A percentile compares a stretch with the other conserved stretches of the same genome.
These are phyloP conservation scores for Catalaphyllia jardinei DNA, from an alignment of 64 coral and sea anemone species.

Conservation along the genomic window DNA sequence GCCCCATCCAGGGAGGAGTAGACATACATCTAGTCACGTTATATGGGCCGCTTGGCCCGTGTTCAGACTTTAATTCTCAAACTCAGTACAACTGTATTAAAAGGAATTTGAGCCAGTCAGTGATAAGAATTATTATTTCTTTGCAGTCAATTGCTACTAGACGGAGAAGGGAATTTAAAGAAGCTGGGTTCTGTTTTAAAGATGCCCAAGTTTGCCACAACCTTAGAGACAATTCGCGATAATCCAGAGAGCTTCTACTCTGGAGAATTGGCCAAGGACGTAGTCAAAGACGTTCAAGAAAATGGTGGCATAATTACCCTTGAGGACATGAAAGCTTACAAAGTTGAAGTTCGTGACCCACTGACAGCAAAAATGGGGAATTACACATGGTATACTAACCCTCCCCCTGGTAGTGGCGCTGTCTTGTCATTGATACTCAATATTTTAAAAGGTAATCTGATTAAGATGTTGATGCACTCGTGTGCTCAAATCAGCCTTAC, in stretches of 20 bases:
- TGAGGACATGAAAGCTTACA: constrained; percentile 68
- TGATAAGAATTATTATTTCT: background rate
- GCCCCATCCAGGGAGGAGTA: too few relatives aligned
- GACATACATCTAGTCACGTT: too few relatives aligned
- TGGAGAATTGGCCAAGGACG: constrained; percentile 67
- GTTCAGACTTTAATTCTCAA: too few relatives aligned
- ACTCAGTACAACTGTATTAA: background rate
- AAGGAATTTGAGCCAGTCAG: background rate
- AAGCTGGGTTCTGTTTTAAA: constrained; percentile 50
- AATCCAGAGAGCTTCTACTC: constrained; percentile 79
- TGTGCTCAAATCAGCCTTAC: background rate
- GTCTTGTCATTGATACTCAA: constrained; percentile 79
- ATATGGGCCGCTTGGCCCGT: too few relatives aligned
- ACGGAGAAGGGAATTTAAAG: constrained; percentile 40
- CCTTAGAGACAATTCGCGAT: constrained; percentile 83
- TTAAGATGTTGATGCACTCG: background rate
- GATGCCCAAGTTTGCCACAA: constrained; percentile 63
- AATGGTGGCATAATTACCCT: constrained; percentile 61
- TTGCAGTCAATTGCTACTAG: constrained; percentile 68
- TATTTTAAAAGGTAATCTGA: constrained; percentile 81
- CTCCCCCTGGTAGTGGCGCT: constrained; percentile 73
- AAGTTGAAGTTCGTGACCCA: constrained; percentile 22
- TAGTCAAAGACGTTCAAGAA: constrained; percentile 61
- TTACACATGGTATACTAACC: constrained; percentile 48
- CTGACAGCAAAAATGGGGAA: constrained; percentile 35